These are phyloP conservation scores for Exocentrus adspersus DNA, from an alignment of 2,888 invertebrate species.

Conservation along the genomic window DNA sequence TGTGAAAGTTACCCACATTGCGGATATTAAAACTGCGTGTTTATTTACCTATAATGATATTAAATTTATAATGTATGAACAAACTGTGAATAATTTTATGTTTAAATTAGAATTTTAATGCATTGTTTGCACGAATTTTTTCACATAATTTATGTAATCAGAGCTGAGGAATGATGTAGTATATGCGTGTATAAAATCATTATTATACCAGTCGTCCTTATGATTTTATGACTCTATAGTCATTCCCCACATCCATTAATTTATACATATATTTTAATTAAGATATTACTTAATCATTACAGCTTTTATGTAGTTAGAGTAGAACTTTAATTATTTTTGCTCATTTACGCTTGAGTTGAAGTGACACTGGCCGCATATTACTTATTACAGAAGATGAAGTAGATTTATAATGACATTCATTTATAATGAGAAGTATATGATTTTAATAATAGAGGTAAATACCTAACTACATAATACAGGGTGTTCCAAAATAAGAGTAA, in stretches of 20 bases:
- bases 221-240: no score
- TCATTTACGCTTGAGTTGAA: no score
- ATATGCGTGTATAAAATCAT: not conserved
- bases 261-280: conserved; percentile 5
- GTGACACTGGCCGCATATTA: no score
- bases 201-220: no score
- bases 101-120: conserved; percentile 31
- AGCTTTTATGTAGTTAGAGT: not conserved
- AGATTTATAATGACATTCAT: no score
- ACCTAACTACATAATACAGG: no score
- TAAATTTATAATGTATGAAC: conserved; percentile 31
- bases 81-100: conserved; percentile 34
- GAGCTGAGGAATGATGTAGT: conserved; percentile 8
- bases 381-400: no score
- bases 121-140: conserved; percentile 33
- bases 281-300: not conserved
- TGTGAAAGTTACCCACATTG: not conserved
- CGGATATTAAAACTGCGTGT: conserved; percentile 26
- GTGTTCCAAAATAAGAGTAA: no score
- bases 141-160: conserved; percentile 33
- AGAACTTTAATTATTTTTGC: no score
- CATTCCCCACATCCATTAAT: not conserved
- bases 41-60: conserved; percentile 32
- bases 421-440: no score
- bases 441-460: no score